Conservation (phyloP, 2,888 invertebrate species). For the Oconnorella tubifera region DNA sequence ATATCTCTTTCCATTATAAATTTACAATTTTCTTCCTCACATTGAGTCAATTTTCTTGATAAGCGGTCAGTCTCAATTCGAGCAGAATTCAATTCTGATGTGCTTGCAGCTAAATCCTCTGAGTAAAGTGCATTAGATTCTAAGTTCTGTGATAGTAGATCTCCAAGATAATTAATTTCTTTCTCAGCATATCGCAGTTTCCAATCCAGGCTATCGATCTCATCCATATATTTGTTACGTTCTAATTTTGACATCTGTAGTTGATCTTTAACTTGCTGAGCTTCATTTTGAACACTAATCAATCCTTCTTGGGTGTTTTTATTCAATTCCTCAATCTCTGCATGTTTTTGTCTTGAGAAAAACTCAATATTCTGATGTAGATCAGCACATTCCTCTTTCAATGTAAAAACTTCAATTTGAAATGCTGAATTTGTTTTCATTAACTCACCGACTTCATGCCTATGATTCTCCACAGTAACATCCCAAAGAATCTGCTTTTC, state of each 20-base stretch:
- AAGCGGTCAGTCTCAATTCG: no score
- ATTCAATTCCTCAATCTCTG: slow-evolving; percentile 5
- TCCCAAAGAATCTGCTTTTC: no score
- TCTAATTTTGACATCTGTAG: not conserved
- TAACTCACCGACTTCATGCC: not conserved
- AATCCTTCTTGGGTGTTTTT: not conserved
- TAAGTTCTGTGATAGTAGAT: not conserved
- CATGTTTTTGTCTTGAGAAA: not conserved
- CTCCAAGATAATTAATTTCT: not conserved
- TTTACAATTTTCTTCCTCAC: no score
- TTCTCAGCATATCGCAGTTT: slow-evolving; percentile 4
- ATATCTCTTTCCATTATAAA: no score
- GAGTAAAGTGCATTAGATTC: not conserved
- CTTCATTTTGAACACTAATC: not conserved
- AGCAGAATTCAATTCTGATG: no score
- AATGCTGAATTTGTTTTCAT: not conserved
- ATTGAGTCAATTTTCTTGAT: no score
- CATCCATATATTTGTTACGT: not conserved
- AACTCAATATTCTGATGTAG: not conserved
- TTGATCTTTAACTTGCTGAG: not conserved
- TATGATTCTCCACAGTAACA: not conserved
- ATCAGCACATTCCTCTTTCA: not conserved
- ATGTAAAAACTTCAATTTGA: not conserved
- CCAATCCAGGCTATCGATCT: slow-evolving; percentile 2
- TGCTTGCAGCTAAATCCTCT: no score